Base-by-base conservation (phyloP, 1,140 invertebrate species). In the Galendromus occidentalis region DNA sequence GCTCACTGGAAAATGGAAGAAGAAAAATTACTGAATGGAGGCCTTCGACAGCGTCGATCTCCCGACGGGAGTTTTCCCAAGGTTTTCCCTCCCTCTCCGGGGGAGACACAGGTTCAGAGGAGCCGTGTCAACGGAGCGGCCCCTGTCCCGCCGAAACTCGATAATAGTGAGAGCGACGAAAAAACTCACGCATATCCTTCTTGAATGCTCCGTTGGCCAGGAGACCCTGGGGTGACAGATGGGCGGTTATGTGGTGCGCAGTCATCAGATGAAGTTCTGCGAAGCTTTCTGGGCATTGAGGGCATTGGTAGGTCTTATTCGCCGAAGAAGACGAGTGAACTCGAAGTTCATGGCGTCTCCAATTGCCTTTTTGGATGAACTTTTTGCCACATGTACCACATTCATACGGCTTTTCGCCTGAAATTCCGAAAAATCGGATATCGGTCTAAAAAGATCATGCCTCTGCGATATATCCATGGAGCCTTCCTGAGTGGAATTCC, bases 201-300 rank as follows among this genome's bases (percentile, higher is more conserved):
- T 59, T 59, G 22, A 59, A 59, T 5, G 51, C 51, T 14, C 51
- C 51, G 22, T 59, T 59, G 51, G 51, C 51, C 25, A 59, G 51
- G 22, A 59, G 51, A 14, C 51, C 51, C 14, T 59, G 51, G 6
- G 51, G 51, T 25, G 51, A 59, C 51, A 59, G 51, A 59, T 59
- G 51, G 2, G 22, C 51, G 4, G 51, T 59, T 25, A 59, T 59
- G 22, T 59, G 51, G 25, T 59, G 51, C 25, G 51, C 51, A 29
- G 51, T 59, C 51, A 59, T 59, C 14, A 59, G 51, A 33, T 59
- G 51, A 25, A 59, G 51, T 59, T 59, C 51, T 25, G 51, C 25
- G 33, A 59, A 59, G 2, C 25, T 25, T 25, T 59, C 22, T 14
- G 51, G 33, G 22, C 51, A 59, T 9, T 59, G 51, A 59, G 51